Evolutionary conservation across 2,797 vertebrate genomes (phyloP).

Genomic region (Betta splendens): DNA sequence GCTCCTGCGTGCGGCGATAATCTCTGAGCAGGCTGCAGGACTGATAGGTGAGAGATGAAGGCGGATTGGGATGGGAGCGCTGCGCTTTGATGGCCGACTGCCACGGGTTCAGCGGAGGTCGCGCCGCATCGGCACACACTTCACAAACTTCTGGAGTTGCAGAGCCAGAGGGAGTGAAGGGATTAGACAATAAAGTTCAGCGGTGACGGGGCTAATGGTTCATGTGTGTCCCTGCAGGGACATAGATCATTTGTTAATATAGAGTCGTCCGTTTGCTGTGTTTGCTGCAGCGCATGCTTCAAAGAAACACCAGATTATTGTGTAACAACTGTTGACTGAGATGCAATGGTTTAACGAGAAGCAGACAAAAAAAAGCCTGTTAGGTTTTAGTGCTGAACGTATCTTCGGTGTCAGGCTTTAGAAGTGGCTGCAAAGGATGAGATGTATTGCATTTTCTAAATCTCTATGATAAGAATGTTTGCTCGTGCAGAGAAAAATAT

Average conservation of each 20-base stretch:
- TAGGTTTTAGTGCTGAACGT: slow-evolving; percentile 15
- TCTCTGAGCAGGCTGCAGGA: slow-evolving; percentile 48
- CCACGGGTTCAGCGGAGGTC: slow-evolving; percentile 50
- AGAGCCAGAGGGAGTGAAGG: slow-evolving; percentile 21
- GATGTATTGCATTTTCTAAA: slow-evolving; percentile 1
- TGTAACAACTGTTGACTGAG: not conserved
- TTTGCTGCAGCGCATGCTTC: not conserved
- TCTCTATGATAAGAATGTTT: not conserved
- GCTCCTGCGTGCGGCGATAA: slow-evolving; percentile 44
- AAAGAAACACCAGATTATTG: not conserved
- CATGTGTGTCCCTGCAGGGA: slow-evolving; percentile 34
- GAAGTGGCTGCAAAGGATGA: slow-evolving; percentile 12
- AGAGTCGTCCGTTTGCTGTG: slow-evolving; percentile 4
- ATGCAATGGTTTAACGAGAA: not conserved
- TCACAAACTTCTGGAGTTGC: slow-evolving; percentile 52
- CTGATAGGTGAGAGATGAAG: slow-evolving; percentile 48
- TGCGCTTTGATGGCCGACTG: slow-evolving; percentile 48
- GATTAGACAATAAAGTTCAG: slow-evolving; percentile 51
- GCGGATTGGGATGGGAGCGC: slow-evolving; percentile 20
- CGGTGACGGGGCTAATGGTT: slow-evolving; percentile 38
- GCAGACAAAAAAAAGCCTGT: not conserved
- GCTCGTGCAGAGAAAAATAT: not conserved
- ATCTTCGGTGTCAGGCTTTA: not conserved
- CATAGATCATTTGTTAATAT: slow-evolving; percentile 42
- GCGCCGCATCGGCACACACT: slow-evolving; percentile 7